Conservation (phyloP, 2,888 invertebrate genomes). For the Himalopsyche japonica region DNA sequence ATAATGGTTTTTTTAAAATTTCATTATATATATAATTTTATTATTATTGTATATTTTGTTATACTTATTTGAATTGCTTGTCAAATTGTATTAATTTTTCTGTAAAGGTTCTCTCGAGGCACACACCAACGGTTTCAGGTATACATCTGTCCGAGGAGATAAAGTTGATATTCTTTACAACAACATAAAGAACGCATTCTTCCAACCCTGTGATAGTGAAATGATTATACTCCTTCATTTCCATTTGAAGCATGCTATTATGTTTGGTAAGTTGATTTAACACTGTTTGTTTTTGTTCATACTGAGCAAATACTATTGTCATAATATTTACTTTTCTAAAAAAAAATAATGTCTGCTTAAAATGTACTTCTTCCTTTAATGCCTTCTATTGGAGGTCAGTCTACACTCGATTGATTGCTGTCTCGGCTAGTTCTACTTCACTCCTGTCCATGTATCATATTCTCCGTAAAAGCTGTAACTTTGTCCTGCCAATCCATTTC, state of each 20-base stretch:
- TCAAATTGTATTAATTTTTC: background rate
- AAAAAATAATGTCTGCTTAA: too few species aligned
- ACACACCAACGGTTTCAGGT: conserved; percentile 94
- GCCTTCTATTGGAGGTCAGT: too few species aligned
- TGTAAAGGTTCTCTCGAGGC: conserved; percentile 77
- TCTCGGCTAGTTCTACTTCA: too few species aligned
- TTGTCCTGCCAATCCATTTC: too few species aligned
- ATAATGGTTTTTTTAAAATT: background rate
- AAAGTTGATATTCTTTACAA: conserved; percentile 99
- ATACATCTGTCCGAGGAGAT: conserved; percentile 98
- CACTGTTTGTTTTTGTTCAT: background rate
- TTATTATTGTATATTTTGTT: too few species aligned
- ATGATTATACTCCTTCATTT: conserved; percentile 99
- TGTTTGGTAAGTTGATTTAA: conserved; percentile 78
- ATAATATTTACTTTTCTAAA: background rate
- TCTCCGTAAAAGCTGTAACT: too few species aligned
- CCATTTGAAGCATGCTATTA: conserved; percentile 97
- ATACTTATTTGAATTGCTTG: background rate
- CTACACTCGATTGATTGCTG: too few species aligned
- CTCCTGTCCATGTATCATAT: too few species aligned
- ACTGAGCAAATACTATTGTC: background rate
- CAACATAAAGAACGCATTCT: conserved; percentile 99
- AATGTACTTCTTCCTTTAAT: too few species aligned
- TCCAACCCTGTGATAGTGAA: conserved; percentile 98
- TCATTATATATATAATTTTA: too few species aligned